These are phyloP conservation scores for Drosophila fulvimacula DNA, from an alignment of 2,888 invertebrate species.

Conservation along the genomic window DNA sequence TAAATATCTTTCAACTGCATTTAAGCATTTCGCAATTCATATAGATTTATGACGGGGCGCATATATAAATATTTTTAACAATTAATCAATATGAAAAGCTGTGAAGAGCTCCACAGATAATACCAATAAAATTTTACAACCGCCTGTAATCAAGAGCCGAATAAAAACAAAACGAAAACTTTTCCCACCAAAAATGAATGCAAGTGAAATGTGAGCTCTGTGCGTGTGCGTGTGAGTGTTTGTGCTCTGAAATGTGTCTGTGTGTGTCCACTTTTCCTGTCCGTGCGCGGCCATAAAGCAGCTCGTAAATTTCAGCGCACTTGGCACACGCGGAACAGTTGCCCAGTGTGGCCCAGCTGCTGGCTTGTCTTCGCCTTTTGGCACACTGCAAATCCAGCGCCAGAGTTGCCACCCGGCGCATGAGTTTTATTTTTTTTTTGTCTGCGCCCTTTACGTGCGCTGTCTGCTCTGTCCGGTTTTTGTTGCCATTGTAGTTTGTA, in stretches of 20 bases:
- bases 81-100: constrained; percentile 60
- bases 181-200: constrained; percentile 25
- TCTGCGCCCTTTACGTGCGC: constrained; percentile 12
- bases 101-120: constrained; percentile 31
- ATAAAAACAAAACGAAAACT: constrained; percentile 28
- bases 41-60: not conserved
- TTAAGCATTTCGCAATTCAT: constrained; percentile 4
- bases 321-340: constrained; percentile 43
- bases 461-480: constrained; percentile 29
- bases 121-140: constrained; percentile 53
- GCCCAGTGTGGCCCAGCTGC: constrained; percentile 40
- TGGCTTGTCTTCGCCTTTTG: constrained; percentile 48
- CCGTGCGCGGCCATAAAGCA: constrained; percentile 67
- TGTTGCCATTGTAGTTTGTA: constrained; percentile 44
- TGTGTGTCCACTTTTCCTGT: constrained; percentile 36
- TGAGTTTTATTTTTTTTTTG: not conserved
- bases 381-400: constrained; percentile 22
- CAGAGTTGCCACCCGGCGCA: constrained; percentile 47
- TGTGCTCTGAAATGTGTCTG: constrained; percentile 10
- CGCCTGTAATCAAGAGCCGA: constrained; percentile 48
- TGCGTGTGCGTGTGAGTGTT: not conserved
- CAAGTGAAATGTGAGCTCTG: constrained; percentile 29
- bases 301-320: constrained; percentile 71
- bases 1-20: not conserved
- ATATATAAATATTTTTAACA: constrained; percentile 44